A percentile compares a stretch with the other conserved stretches of the same genome.
Conservation (phyloP, 2,797 vertebrate genomes). For the Denticeps clupeoides region DNA sequence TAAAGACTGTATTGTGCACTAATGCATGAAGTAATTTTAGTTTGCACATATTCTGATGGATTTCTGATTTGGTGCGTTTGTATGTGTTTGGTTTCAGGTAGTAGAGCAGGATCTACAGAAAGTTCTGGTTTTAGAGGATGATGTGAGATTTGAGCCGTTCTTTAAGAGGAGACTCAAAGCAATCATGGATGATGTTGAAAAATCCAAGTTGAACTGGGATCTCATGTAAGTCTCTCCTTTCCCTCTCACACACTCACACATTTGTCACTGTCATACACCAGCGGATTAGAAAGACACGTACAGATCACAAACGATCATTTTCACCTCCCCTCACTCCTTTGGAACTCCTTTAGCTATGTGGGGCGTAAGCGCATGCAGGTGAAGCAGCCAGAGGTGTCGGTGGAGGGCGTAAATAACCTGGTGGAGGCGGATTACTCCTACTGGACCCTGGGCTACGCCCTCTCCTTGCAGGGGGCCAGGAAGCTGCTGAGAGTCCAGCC, state of each 20-base stretch:
- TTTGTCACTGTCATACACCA: neutral
- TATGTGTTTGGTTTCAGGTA: slow-evolving; percentile 53
- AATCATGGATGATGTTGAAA: slow-evolving; percentile 74
- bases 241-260: neutral
- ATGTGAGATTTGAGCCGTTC: slow-evolving; percentile 85
- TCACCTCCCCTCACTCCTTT: neutral
- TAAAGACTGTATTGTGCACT: too few relatives aligned
- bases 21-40: too few relatives aligned
- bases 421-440: slow-evolving; percentile 69
- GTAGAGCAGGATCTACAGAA: slow-evolving; percentile 67
- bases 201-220: slow-evolving; percentile 81
- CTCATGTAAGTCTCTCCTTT: slow-evolving; percentile 70
- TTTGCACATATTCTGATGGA: too few relatives aligned
- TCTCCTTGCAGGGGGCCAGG: slow-evolving; percentile 56
- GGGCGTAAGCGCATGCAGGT: slow-evolving; percentile 71
- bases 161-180: slow-evolving; percentile 76
- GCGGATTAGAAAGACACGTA: neutral
- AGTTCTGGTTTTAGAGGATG: slow-evolving; percentile 84
- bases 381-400: slow-evolving; percentile 55
- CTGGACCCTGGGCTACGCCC: slow-evolving; percentile 64
- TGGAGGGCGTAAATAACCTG: slow-evolving; percentile 60
- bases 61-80: neutral
- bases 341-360: slow-evolving; percentile 48
- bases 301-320: neutral
- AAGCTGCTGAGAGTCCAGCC: slow-evolving; percentile 55